Evolutionary conservation across 2,888 invertebrate species (phyloP).

Genomic region (Pocota personata): DNA sequence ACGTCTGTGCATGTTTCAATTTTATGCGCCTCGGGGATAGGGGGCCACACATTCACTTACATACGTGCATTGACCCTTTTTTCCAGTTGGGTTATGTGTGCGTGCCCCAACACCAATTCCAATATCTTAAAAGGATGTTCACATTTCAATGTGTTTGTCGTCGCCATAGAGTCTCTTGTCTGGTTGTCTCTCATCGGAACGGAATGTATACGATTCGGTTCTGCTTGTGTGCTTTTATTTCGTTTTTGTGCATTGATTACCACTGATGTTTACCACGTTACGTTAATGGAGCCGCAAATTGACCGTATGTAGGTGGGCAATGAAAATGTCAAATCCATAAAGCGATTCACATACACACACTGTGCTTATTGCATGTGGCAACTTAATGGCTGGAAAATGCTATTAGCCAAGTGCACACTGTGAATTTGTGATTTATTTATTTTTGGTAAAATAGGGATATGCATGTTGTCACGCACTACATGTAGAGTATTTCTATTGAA

Average conservation of each 20-base stretch:
- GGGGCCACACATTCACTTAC: not conserved
- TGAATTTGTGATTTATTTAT: not conserved
- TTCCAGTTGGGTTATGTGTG: not conserved
- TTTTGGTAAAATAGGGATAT: not conserved
- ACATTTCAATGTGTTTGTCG: slow-evolving; percentile 4
- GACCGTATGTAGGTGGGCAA: slow-evolving; percentile 28
- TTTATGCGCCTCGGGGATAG: not conserved
- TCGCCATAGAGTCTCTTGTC: slow-evolving; percentile 5
- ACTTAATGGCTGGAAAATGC: slow-evolving; percentile 37
- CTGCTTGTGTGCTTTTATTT: not conserved
- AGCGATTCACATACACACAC: not conserved
- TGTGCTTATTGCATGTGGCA: slow-evolving; percentile 31
- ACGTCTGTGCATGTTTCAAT: not conserved
- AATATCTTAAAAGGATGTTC: not conserved
- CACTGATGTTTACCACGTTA: slow-evolving; percentile 49
- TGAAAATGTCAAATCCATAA: slow-evolving; percentile 43
- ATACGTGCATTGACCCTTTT: slow-evolving; percentile 38
- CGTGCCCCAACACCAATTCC: not conserved
- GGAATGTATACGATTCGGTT: not conserved
- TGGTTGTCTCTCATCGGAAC: not conserved
- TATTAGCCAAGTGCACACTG: slow-evolving; percentile 20
- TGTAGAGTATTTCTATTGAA: not conserved
- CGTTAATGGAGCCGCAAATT: slow-evolving; percentile 44
- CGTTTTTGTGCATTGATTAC: slow-evolving; percentile 20
- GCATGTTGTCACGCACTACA: not conserved